These are phyloP conservation scores for Mus spretus DNA, from an alignment of 2,797 vertebrate species.

Conservation along the genomic window DNA sequence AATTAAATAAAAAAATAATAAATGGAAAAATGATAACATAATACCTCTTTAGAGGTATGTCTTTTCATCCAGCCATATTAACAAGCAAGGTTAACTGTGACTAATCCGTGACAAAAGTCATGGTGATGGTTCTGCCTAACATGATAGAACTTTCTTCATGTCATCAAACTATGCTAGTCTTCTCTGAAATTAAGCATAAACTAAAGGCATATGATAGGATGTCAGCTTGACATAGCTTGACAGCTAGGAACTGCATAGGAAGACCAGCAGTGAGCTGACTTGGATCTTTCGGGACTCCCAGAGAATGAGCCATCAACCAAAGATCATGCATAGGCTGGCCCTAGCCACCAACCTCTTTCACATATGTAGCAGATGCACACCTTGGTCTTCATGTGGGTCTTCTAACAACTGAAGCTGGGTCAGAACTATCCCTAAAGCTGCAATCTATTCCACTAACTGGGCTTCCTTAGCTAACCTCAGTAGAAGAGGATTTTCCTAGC, in stretches of 20 bases:
- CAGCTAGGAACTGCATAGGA: too few species aligned
- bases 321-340: too few species aligned
- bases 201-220: too few species aligned
- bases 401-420: neutral
- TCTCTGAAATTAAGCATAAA: neutral
- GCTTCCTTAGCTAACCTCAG: neutral
- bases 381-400: neutral
- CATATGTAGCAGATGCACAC: neutral
- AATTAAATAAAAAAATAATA: too few species aligned
- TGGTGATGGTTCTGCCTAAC: neutral
- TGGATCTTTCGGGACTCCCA: too few species aligned
- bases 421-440: neutral
- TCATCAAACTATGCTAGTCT: neutral
- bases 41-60: neutral
- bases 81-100: neutral
- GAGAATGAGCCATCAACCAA: too few species aligned
- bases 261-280: too few species aligned
- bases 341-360: accelerated
- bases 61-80: neutral
- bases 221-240: too few species aligned
- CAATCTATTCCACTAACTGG: neutral
- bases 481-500: neutral
- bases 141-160: neutral
- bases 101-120: neutral
- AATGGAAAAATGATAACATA: neutral